A percentile compares a stretch with the other conserved stretches of the same genome.
Conservation (phyloP, 2,113 vertebrate species). For the Siniperca chuatsi region DNA sequence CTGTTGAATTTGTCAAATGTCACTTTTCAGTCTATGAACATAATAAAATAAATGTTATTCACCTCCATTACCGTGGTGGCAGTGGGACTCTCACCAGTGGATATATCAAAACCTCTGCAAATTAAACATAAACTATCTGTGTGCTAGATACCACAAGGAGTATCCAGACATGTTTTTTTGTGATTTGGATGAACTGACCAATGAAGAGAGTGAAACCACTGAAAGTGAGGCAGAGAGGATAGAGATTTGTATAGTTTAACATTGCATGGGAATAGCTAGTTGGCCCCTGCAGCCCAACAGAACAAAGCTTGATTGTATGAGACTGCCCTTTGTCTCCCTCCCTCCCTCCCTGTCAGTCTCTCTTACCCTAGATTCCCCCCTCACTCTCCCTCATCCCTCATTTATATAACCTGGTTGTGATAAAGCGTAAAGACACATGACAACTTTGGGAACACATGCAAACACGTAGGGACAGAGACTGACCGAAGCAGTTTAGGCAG, state of each 20-base stretch:
- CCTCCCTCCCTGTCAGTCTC: slow-evolving; percentile 28
- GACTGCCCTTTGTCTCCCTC: slow-evolving; percentile 57
- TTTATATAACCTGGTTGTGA: slow-evolving; percentile 72
- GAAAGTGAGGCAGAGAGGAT: slow-evolving; percentile 2
- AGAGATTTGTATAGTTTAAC: slow-evolving; percentile 31
- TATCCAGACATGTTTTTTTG: background rate
- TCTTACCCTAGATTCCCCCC: slow-evolving; percentile 40
- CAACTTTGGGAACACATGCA: slow-evolving; percentile 37
- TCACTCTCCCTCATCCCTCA: slow-evolving; percentile 48
- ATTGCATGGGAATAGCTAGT: slow-evolving; percentile 54
- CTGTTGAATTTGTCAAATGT: background rate
- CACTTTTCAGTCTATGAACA: background rate
- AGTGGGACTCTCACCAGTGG: background rate
- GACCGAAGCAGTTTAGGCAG: slow-evolving; percentile 91
- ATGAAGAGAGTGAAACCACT: slow-evolving; percentile 2
- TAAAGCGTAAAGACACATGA: slow-evolving; percentile 61
- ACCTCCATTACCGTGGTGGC: background rate
- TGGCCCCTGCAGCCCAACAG: slow-evolving; percentile 49
- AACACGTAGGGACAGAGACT: slow-evolving; percentile 49
- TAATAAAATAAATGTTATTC: no score
- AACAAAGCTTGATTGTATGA: slow-evolving; percentile 79
- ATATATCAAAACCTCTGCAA: background rate
- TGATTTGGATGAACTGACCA: slow-evolving; percentile 17
- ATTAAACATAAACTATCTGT: background rate
- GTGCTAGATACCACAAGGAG: background rate